Conservation (phyloP, 2,888 invertebrate genomes). For the Phengaris alcon region DNA sequence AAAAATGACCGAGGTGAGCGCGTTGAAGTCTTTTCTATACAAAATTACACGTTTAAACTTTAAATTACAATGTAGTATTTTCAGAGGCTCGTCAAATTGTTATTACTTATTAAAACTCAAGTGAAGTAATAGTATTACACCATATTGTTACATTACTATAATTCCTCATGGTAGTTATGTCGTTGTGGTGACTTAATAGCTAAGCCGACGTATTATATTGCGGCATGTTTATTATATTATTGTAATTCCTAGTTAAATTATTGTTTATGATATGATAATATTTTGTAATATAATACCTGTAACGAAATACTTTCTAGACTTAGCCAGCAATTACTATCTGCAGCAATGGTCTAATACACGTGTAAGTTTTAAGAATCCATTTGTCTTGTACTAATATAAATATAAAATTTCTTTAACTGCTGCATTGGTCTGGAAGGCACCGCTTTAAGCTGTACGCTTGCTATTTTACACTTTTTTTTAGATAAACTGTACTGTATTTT, state of each 20-base stretch:
- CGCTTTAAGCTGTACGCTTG: too few relatives aligned
- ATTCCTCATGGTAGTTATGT: slow-evolving; percentile 7
- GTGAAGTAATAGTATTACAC: slow-evolving; percentile 32
- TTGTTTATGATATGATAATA: background rate
- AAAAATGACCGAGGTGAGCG: background rate
- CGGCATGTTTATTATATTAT: background rate
- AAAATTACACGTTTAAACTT: background rate
- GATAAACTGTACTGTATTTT: too few relatives aligned
- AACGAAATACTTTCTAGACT: background rate
- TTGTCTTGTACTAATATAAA: too few relatives aligned
- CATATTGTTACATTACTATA: slow-evolving; percentile 7
- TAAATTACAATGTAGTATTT: background rate
- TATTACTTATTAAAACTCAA: slow-evolving; percentile 44
- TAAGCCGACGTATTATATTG: background rate
- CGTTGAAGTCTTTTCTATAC: slow-evolving; percentile 3
- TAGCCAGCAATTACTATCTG: background rate
- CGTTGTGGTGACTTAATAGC: slow-evolving; percentile 10
- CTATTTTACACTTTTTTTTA: too few relatives aligned
- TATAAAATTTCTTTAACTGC: too few relatives aligned
- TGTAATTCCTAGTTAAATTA: background rate
- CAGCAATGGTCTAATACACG: background rate
- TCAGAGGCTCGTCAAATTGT: background rate
- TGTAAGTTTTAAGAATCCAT: too few relatives aligned
- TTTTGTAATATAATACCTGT: background rate
- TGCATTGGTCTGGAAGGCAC: too few relatives aligned